Percentiles rank a stretch among this genome's conserved stretches.
Evolutionary conservation across 2,113 vertebrate genomes (phyloP).

Genomic region (Rutilus rutilus): DNA sequence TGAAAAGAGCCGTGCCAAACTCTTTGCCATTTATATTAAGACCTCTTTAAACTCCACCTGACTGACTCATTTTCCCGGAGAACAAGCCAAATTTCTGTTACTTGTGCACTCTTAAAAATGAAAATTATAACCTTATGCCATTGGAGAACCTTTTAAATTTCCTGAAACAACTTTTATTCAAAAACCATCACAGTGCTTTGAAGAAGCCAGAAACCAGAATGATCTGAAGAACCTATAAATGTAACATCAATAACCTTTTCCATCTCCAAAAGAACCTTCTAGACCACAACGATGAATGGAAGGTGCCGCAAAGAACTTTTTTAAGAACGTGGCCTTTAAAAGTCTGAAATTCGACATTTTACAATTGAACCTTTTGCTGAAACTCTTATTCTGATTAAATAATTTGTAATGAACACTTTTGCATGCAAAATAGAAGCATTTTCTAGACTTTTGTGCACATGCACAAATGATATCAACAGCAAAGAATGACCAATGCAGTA

Average conservation of each 20-base stretch:
- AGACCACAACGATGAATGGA: not conserved
- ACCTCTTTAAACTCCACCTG: slow-evolving; percentile 5
- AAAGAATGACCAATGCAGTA: not conserved
- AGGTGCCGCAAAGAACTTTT: not conserved
- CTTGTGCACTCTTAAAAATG: not conserved
- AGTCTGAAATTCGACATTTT: not conserved
- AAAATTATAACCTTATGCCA: not conserved
- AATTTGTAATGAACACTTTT: not conserved
- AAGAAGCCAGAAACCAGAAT: not conserved
- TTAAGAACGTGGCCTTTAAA: not conserved
- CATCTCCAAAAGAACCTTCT: not conserved
- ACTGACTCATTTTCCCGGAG: not conserved
- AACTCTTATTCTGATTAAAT: not conserved
- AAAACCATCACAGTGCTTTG: slow-evolving; percentile 4
- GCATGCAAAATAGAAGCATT: not conserved
- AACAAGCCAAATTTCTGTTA: slow-evolving; percentile 6
- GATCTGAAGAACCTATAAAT: slow-evolving; percentile 13
- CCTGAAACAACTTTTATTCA: not conserved
- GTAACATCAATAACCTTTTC: not conserved
- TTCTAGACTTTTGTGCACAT: not conserved
- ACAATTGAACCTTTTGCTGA: not conserved
- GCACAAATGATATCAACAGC: not conserved
- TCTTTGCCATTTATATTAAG: not conserved
- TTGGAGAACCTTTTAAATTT: not conserved
- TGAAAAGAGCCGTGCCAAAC: slow-evolving; percentile 13